Conservation (phyloP, 2,888 invertebrate species). For the Tetramorium bicarinatum region DNA sequence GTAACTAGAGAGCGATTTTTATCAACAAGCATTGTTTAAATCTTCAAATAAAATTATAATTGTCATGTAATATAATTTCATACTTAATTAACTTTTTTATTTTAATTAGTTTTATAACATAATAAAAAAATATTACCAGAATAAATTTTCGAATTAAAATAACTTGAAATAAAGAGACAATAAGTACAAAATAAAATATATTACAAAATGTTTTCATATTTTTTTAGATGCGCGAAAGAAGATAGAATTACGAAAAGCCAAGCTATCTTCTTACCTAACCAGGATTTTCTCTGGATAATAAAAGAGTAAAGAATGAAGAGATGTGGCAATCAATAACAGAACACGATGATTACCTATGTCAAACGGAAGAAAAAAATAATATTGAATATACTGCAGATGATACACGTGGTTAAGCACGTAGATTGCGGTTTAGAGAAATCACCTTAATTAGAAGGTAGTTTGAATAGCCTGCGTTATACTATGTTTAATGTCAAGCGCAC, state of each 20-base stretch:
- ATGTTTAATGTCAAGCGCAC: slow-evolving; percentile 33
- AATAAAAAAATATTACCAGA: not conserved
- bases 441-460: slow-evolving; percentile 61
- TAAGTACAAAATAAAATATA: not conserved
- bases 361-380: slow-evolving; percentile 25
- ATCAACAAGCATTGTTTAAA: not conserved
- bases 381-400: not conserved
- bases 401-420: slow-evolving; percentile 35
- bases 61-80: not conserved
- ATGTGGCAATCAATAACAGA: slow-evolving; percentile 44
- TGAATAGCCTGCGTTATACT: slow-evolving; percentile 28
- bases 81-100: not conserved
- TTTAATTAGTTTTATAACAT: not conserved
- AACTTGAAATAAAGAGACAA: not conserved
- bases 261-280: not conserved
- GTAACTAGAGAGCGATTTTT: not conserved
- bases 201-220: not conserved
- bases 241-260: slow-evolving; percentile 13
- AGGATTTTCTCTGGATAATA: slow-evolving; percentile 14
- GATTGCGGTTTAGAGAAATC: slow-evolving; percentile 46
- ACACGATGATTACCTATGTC: slow-evolving; percentile 19
- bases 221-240: not conserved
- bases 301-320: not conserved
- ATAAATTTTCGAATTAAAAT: not conserved
- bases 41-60: not conserved